Conservation (phyloP, 2,113 vertebrate species). For the Polypterus senegalus region DNA sequence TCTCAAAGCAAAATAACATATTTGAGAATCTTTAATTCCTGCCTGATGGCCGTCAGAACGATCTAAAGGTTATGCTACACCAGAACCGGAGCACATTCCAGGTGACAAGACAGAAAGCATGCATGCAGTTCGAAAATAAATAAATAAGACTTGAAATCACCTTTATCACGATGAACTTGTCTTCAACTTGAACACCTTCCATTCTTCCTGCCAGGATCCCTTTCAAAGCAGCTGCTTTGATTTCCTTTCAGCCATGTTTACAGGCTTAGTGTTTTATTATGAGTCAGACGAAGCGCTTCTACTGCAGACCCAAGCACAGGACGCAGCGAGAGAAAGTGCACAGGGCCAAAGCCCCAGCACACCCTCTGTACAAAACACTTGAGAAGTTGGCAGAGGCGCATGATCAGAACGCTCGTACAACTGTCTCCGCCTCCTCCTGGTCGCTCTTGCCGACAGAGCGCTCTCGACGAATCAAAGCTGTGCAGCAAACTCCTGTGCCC, state of each 20-base stretch:
- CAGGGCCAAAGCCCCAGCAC: constrained; percentile 26
- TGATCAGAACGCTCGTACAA: constrained; percentile 47
- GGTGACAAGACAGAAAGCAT: too few relatives aligned
- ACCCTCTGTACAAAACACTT: constrained; percentile 27
- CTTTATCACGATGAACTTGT: background rate
- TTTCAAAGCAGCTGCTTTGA: background rate
- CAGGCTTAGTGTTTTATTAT: background rate
- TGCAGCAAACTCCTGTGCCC: background rate
- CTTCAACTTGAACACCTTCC: constrained; percentile 37
- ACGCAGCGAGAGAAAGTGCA: constrained; percentile 23
- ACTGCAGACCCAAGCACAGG: constrained; percentile 17
- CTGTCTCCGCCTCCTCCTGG: constrained; percentile 23
- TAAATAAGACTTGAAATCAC: too few relatives aligned
- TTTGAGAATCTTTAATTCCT: too few relatives aligned
- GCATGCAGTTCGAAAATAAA: too few relatives aligned
- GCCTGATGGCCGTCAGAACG: too few relatives aligned
- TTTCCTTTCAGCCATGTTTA: background rate
- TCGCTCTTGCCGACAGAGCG: constrained; percentile 28
- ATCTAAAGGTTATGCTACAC: too few relatives aligned
- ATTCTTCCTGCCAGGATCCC: constrained; percentile 22
- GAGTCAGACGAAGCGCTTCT: background rate
- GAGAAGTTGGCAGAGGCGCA: constrained; percentile 57
- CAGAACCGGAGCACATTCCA: too few relatives aligned
- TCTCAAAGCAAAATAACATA: too few relatives aligned
- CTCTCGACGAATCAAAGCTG: constrained; percentile 35